Evolutionary conservation across 2,888 invertebrate species (phyloP).

Genomic region (Anorthoa munda): DNA sequence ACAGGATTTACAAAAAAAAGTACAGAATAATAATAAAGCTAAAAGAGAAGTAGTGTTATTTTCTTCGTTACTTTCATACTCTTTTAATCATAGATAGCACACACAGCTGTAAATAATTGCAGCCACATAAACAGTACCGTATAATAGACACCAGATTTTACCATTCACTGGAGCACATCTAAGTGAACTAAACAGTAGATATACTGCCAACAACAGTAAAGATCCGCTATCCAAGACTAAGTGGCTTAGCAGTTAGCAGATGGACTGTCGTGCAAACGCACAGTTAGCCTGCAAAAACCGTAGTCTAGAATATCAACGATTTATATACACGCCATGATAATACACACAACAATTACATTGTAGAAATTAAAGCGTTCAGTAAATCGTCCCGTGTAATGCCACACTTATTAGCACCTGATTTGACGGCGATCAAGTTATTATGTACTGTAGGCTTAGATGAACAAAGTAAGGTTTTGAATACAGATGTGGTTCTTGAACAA

Average conservation of each 20-base stretch:
- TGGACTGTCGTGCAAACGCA: conserved; percentile 40
- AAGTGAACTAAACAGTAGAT: conserved; percentile 41
- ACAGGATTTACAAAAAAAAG: neutral
- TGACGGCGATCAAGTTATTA: neutral
- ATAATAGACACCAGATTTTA: conserved; percentile 45
- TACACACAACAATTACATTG: conserved; percentile 53
- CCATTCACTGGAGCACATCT: conserved; percentile 58
- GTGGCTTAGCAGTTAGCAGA: conserved; percentile 41
- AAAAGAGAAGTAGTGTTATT: neutral
- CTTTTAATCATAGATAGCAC: conserved; percentile 6
- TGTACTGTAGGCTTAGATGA: neutral
- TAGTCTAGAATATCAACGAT: conserved; percentile 36
- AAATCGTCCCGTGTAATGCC: conserved; percentile 54
- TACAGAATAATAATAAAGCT: neutral
- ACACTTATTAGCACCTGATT: conserved; percentile 53
- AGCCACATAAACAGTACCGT: conserved; percentile 35
- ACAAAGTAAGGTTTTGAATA: conserved; percentile 27
- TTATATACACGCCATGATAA: conserved; percentile 51
- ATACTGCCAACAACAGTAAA: conserved; percentile 56
- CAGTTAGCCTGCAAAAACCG: conserved; percentile 50
- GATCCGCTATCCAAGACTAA: conserved; percentile 47
- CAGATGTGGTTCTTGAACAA: conserved; percentile 34
- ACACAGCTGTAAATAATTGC: conserved; percentile 42
- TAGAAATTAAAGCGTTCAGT: conserved; percentile 55
- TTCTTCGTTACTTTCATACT: conserved; percentile 9